A percentile compares a stretch with the other conserved stretches of the same genome.
These are phyloP conservation scores for Craniophora ligustri DNA, from an alignment of 2,888 invertebrate genomes.

Conservation along the genomic window DNA sequence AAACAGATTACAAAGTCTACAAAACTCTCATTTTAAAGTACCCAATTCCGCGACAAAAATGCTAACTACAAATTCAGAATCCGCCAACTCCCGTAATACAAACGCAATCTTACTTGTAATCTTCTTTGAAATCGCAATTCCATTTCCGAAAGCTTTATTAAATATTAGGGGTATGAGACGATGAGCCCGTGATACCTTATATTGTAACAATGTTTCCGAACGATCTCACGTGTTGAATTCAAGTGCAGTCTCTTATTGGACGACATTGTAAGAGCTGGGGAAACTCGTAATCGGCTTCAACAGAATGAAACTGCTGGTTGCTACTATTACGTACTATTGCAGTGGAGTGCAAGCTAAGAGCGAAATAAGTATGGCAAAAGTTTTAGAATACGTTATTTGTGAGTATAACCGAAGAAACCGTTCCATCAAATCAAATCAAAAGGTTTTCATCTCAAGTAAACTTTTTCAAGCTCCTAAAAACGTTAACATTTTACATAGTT, in stretches of 20 bases:
- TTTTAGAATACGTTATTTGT: too few species aligned
- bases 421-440: too few species aligned
- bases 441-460: too few species aligned
- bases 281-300: constrained; percentile 67
- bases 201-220: constrained; percentile 54
- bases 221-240: constrained; percentile 60
- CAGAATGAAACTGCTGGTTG: constrained; percentile 66
- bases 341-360: constrained; percentile 43
- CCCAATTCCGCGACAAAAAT: constrained; percentile 12
- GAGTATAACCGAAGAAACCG: too few species aligned
- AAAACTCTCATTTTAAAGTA: constrained; percentile 12
- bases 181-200: constrained; percentile 35
- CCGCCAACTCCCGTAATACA: constrained; percentile 43
- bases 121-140: constrained; percentile 50
- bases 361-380: too few species aligned
- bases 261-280: constrained; percentile 57
- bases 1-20: constrained; percentile 13
- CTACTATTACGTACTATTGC: constrained; percentile 56
- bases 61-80: constrained; percentile 29
- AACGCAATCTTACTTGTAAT: constrained; percentile 50
- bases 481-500: too few species aligned
- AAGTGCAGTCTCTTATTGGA: constrained; percentile 57
- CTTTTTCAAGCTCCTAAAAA: too few species aligned
- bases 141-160: constrained; percentile 49
- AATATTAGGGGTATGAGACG: constrained; percentile 48